Conservation (phyloP, 2,797 vertebrate genomes). For the Anniella stebbinsi region DNA sequence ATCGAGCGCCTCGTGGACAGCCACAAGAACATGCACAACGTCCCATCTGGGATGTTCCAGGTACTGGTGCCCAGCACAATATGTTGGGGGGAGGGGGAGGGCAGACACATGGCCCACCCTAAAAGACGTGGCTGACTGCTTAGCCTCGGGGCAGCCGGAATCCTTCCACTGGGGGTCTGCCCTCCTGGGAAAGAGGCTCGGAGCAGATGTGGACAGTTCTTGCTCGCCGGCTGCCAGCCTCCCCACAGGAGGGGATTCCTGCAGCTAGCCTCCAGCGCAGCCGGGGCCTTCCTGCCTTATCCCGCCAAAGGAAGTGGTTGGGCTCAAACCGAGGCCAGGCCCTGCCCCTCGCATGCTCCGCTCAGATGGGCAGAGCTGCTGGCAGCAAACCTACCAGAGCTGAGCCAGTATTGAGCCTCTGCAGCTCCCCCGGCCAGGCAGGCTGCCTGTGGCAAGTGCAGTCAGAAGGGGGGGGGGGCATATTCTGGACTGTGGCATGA, state of each 20-base stretch:
- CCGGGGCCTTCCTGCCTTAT: not conserved
- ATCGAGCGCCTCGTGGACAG: conserved; percentile 33
- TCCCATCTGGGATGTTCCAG: conserved; percentile 43
- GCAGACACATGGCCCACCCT: not conserved
- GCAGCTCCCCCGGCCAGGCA: not conserved
- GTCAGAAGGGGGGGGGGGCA: too few relatives aligned
- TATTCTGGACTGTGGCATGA: not conserved
- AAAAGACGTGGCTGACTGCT: not conserved
- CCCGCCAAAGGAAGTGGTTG: not conserved
- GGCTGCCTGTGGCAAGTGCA: too few relatives aligned
- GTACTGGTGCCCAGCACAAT: not conserved
- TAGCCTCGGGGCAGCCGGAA: not conserved
- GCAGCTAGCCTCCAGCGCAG: not conserved
- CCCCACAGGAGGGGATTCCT: not conserved
- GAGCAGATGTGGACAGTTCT: not conserved
- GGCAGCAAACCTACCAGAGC: not conserved
- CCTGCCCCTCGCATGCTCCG: not conserved
- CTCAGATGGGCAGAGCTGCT: not conserved
- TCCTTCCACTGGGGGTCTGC: too few relatives aligned
- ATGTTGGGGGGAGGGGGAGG: not conserved
- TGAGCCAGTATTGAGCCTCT: not conserved
- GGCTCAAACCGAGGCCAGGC: not conserved
- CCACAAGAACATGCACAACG: conserved; percentile 36
- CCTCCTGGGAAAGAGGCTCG: too few relatives aligned
- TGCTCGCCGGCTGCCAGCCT: not conserved